Base-by-base conservation (phyloP, 2,888 invertebrate genomes). In the Acleris cristana region DNA sequence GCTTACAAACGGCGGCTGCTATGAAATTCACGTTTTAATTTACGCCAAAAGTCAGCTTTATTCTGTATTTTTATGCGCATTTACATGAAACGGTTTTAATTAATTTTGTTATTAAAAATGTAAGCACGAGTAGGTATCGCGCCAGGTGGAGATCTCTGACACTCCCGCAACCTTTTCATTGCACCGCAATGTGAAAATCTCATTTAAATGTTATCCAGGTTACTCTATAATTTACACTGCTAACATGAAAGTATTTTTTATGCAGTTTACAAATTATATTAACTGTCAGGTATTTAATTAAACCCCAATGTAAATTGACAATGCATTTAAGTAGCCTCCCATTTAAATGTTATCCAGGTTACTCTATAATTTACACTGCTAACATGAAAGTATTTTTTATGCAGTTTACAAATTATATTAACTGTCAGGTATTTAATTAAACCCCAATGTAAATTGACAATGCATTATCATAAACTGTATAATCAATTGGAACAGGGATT, bases 11-110 rank as follows among this genome's bases (percentile, higher is more conserved):
- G 71, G 76, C 75, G 71, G 72, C 71, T 71, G 54, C 72, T 78
- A 74, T 78, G 79, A 80, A 79, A 79, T 82, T 69, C 81, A 80
- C 76, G 76, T 77, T 79, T 82, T 81, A 83, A 84, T 84, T 83
- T 82, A 76, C 79, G 78, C 77, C 72, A 72, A 77, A 82, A 79
- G 74, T 79, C 77, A 53, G 73, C 71, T 76, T 76, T 74, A 73
- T 70, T 69, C 71, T 73, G 76, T 76, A 78, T 80, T 82, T 82
- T 79, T 72, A 72, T 74, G 72, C 73, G 72, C 76, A 76, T 77
- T 78, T 79, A 76, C 76, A 75, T 70, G 71, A 73, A 76, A 76
- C 75, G 76, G 80, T 78, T 82, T 80, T 82, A 81, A 82, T 82
- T 77, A 81, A 79, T 79, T 73, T 81, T 81, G 78, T 81, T 78